These are phyloP conservation scores for Petromus typicus DNA, from an alignment of 2,113 vertebrate genomes.

Conservation along the genomic window DNA sequence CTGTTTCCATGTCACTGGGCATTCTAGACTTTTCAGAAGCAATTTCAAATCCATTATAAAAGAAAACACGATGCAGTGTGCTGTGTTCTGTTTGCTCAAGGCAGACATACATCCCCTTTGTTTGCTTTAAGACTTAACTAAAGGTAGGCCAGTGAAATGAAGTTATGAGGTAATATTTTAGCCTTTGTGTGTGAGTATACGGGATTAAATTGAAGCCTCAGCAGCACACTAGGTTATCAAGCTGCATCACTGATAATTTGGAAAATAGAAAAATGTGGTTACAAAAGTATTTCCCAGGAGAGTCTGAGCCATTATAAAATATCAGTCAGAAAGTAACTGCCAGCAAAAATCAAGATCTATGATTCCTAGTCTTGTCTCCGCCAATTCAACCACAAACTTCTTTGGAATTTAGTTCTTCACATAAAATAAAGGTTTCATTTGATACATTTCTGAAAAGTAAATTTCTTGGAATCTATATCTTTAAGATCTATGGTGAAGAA, in stretches of 20 bases:
- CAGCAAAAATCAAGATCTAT: background rate
- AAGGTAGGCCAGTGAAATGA: slow-evolving; percentile 54
- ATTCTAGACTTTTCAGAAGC: slow-evolving; percentile 66
- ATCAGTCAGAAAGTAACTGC: background rate
- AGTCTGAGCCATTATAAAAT: background rate
- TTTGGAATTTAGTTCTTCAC: slow-evolving; percentile 22
- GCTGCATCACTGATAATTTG: background rate
- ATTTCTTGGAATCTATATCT: background rate
- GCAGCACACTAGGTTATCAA: slow-evolving; percentile 38
- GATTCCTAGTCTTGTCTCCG: background rate
- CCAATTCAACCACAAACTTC: background rate
- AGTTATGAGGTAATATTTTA: slow-evolving; percentile 21
- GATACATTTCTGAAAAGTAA: background rate
- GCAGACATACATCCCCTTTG: background rate
- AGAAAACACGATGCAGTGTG: slow-evolving; percentile 63
- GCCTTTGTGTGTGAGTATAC: background rate
- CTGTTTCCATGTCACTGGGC: slow-evolving; percentile 76
- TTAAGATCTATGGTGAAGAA: background rate
- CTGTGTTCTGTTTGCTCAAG: slow-evolving; percentile 61
- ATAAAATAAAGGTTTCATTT: slow-evolving; percentile 5
- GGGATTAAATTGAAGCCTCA: slow-evolving; percentile 23
- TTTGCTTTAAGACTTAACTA: slow-evolving; percentile 37
- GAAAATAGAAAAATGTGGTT: background rate
- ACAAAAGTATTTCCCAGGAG: background rate
- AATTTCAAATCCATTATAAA: slow-evolving; percentile 79